Percentiles rank a stretch among this genome's conserved stretches.
These are phyloP conservation scores for Mastomys natalensis DNA, from an alignment of 2,113 vertebrate genomes.

Conservation along the genomic window DNA sequence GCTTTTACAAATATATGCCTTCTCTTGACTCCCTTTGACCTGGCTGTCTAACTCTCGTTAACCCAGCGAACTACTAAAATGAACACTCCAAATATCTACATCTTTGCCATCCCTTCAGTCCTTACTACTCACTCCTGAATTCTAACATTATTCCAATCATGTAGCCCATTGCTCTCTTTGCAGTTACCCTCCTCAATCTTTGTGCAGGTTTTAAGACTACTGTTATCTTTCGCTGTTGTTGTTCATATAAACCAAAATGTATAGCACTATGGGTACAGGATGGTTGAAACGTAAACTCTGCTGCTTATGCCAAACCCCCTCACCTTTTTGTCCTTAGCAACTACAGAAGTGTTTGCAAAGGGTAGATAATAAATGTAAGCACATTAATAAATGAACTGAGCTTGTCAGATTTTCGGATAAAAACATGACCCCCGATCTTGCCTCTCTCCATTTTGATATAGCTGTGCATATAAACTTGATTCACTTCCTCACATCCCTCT, in stretches of 20 bases:
- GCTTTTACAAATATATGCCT: not conserved
- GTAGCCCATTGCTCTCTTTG: not conserved
- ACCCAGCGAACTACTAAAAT: not conserved
- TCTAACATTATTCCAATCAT: not conserved
- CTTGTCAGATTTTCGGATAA: not conserved
- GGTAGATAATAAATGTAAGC: not conserved
- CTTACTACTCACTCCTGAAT: not conserved
- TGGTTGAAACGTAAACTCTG: not conserved
- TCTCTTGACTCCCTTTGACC: not conserved
- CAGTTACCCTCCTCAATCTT: not conserved
- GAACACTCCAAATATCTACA: not conserved
- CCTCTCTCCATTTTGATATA: conserved; percentile 2
- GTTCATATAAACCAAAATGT: not conserved
- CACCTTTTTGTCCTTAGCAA: not conserved
- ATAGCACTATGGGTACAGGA: not conserved
- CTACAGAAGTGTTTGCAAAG: not conserved
- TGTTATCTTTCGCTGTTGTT: not conserved
- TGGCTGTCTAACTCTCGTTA: not conserved
- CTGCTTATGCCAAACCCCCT: not conserved
- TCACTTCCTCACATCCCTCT: not conserved
- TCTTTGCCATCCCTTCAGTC: not conserved
- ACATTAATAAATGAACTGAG: not conserved
- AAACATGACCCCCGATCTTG: not conserved
- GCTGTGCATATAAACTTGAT: not conserved
- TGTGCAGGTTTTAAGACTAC: not conserved